phyloP scores from a whole-genome alignment of 1,140 invertebrate species.

The Eubasilissa regina region DNA sequence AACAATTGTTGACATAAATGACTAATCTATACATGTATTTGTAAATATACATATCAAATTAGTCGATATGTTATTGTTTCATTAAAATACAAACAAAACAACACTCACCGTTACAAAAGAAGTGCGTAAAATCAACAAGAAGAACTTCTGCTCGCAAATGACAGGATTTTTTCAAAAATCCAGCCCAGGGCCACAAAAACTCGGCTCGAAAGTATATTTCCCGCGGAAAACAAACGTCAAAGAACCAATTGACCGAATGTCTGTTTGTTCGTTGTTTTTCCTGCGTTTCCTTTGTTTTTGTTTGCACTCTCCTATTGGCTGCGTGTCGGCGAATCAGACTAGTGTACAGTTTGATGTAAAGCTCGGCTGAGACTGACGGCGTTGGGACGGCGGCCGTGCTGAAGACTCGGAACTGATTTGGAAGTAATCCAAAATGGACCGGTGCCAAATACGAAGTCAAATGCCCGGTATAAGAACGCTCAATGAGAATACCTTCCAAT shows the following conservation, averaged over 20 bases:
- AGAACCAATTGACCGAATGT: background rate
- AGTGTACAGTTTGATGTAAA: background rate
- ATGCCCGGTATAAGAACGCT: slow-evolving; percentile 42
- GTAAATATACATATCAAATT: too few species aligned
- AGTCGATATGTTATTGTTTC: too few species aligned
- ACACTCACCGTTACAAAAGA: slow-evolving; percentile 1
- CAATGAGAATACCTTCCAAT: slow-evolving; percentile 12
- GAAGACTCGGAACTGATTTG: slow-evolving; percentile 27
- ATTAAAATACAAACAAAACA: background rate
- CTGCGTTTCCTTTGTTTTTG: slow-evolving; percentile 49
- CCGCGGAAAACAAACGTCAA: slow-evolving; percentile 23
- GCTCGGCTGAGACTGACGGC: slow-evolving; percentile 23
- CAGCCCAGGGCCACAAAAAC: background rate
- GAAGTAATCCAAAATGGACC: slow-evolving; percentile 47
- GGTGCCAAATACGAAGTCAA: slow-evolving; percentile 54
- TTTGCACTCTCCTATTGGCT: slow-evolving; percentile 11
- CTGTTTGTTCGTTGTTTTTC: slow-evolving; percentile 28
- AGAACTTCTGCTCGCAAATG: background rate
- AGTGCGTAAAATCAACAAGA: background rate
- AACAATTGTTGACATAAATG: too few species aligned
- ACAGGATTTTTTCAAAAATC: background rate
- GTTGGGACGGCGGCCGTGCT: background rate
- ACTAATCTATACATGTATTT: too few species aligned
- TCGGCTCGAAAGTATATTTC: background rate
- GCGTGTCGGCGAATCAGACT: slow-evolving; percentile 6